phyloP scores from a whole-genome alignment of 2,113 vertebrate species.

The Oxygymnocypris stewartii region DNA sequence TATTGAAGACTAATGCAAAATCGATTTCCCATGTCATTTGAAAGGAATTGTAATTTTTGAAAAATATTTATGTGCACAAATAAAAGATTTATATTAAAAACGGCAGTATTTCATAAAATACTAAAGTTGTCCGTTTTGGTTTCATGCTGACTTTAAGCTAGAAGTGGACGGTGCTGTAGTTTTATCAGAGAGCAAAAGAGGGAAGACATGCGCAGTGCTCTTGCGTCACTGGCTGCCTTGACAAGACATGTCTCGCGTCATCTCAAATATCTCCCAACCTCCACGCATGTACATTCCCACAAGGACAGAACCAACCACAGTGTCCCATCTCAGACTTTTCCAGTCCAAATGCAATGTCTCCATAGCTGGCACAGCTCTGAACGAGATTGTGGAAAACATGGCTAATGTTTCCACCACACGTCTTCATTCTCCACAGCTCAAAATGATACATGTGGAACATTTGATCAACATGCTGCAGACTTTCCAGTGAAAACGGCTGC shows the following conservation, averaged over 20 bases:
- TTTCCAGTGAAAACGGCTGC: conserved; percentile 4
- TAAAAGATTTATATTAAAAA: background rate
- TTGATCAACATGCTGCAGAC: background rate
- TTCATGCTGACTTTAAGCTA: background rate
- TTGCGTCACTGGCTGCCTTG: conserved; percentile 44
- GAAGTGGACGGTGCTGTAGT: background rate
- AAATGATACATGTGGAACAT: background rate
- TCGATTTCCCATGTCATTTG: background rate
- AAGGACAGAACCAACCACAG: conserved; percentile 25
- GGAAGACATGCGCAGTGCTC: background rate
- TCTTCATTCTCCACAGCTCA: background rate
- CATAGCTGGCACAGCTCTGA: background rate
- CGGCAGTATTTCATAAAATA: background rate
- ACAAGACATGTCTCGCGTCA: conserved; percentile 13
- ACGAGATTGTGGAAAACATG: background rate
- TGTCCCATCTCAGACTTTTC: background rate
- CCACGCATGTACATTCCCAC: conserved; percentile 17
- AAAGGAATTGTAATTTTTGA: background rate
- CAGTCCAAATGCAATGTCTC: background rate
- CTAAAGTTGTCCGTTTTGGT: too few species aligned
- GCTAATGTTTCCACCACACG: conserved; percentile 4
- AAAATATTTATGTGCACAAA: background rate
- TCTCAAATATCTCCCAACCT: conserved; percentile 38
- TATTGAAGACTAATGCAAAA: background rate
- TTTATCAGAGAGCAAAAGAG: background rate